Evolutionary conservation across 2,797 vertebrate genomes (phyloP), one percentile per base, ranked within the genome.

Genomic region (Acrocephalus scirpaceus): DNA sequence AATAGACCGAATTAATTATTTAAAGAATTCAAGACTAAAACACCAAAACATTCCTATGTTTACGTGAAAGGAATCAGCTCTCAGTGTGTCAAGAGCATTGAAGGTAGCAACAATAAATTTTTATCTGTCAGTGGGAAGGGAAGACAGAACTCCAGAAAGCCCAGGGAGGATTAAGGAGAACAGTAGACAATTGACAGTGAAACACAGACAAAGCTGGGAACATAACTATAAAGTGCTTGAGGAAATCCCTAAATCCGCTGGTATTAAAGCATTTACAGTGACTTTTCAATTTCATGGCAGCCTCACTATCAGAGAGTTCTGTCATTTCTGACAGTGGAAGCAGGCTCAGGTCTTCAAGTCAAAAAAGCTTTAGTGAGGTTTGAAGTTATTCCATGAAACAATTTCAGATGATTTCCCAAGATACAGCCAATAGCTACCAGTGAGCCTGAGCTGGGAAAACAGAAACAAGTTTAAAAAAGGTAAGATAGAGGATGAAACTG

Each of bases 131-230:
- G 83, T 1, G 1, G 89, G 71, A 95, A 83, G 80, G 75, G 84
- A 94, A 96, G 89, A 96, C 54, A 92, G 93, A 95, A 75, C 90
- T 92, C 58, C 81, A 92, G 92, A 92, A 96, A 81, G 77, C 74
- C 72, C 62, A 70, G 70, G 75, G 60, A 96, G 85, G 93, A 95
- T 97, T 95, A 96, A 73, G 66, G 82, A 82, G 88, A 93, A 81
- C 78, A 93, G 85, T 21, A 95, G 92, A 95, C 87, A 95, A 96
- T 95, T 12, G 12, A 70, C 87, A 96, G 87, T 25, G 83, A 91
- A 93, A 81, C 75, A 86, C 57, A 88, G 80, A 96, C 96, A 96
- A 96, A 95, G 92, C 90, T 95, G 96, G 95, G 94, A 97, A 97
- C 80, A 18, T 62, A 94, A 91, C 95, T 94, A 88, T 97, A 93